Percentiles rank a stretch among this genome's conserved stretches.
These are phyloP conservation scores for Osmoderma eremita DNA, from an alignment of 2,888 invertebrate genomes.

Conservation along the genomic window DNA sequence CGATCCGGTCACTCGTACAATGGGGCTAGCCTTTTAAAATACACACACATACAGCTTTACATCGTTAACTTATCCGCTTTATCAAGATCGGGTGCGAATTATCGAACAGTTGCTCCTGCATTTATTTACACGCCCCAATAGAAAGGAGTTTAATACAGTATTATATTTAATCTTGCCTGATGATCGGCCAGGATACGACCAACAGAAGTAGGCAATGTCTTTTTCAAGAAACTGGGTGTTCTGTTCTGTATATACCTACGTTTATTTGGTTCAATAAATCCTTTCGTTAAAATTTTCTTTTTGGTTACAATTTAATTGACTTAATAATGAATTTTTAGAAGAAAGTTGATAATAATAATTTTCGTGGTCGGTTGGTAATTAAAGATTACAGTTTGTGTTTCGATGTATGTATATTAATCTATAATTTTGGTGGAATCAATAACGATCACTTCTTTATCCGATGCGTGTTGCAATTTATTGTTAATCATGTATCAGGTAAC, in stretches of 20 bases:
- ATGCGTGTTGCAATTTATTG: too few relatives aligned
- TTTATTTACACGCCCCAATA: slow-evolving; percentile 36
- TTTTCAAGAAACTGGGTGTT: slow-evolving; percentile 6
- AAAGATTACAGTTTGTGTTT: too few relatives aligned
- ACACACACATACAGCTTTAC: slow-evolving; percentile 30
- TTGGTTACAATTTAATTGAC: slow-evolving; percentile 17
- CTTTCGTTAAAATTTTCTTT: slow-evolving; percentile 2
- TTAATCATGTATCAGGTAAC: too few relatives aligned
- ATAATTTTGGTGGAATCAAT: too few relatives aligned
- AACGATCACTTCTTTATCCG: too few relatives aligned
- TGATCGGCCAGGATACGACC: slow-evolving; percentile 12
- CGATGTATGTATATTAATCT: too few relatives aligned
- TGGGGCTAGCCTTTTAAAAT: slow-evolving; percentile 31
- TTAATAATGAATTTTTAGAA: not conserved
- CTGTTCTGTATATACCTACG: slow-evolving; percentile 7
- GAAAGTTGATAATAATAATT: slow-evolving; percentile 10
- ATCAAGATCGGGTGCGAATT: slow-evolving; percentile 37
- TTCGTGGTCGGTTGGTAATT: not conserved
- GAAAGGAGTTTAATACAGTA: slow-evolving; percentile 35
- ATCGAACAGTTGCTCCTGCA: slow-evolving; percentile 32
- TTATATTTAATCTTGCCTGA: slow-evolving; percentile 25
- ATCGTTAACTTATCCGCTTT: slow-evolving; percentile 32
- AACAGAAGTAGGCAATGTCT: slow-evolving; percentile 13
- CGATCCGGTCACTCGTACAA: slow-evolving; percentile 25
- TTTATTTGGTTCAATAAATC: slow-evolving; percentile 11